These are phyloP conservation scores for Bombycilla garrulus DNA, from an alignment of 2,113 vertebrate species.

Conservation along the genomic window DNA sequence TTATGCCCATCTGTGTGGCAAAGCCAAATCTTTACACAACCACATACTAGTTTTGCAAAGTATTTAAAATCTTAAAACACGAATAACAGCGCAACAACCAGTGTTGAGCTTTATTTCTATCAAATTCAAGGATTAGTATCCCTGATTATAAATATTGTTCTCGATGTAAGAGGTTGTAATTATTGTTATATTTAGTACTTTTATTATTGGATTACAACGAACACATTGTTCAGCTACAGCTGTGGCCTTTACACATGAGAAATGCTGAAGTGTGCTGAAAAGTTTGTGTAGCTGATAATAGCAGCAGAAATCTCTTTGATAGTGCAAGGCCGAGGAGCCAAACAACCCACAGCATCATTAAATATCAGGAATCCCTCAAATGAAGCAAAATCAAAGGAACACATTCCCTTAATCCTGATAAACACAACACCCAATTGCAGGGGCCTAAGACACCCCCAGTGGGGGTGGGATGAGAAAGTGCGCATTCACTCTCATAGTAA, in stretches of 20 bases:
- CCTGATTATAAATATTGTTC: slow-evolving; percentile 61
- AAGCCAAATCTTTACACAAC: neutral
- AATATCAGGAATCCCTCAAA: neutral
- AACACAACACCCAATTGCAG: neutral
- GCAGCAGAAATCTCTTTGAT: neutral
- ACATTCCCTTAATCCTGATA: neutral
- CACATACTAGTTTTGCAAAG: neutral
- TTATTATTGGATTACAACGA: slow-evolving; percentile 11
- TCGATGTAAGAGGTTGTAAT: slow-evolving; percentile 22
- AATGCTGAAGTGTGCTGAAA: slow-evolving; percentile 37
- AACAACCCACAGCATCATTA: neutral
- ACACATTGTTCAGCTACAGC: slow-evolving; percentile 51
- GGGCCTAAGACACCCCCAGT: neutral
- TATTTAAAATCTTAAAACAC: neutral
- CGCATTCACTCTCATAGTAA: neutral
- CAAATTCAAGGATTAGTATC: neutral
- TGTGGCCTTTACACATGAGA: slow-evolving; percentile 11
- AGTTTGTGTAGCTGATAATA: neutral
- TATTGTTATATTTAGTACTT: slow-evolving; percentile 53
- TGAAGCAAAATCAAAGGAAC: neutral
- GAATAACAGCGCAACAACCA: neutral
- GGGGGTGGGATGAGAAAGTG: neutral
- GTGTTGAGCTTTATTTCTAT: neutral
- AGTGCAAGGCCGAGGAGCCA: neutral
- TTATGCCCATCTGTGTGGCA: neutral